These are phyloP conservation scores for Charina bottae DNA, from an alignment of 2,113 vertebrate genomes.

Conservation along the genomic window DNA sequence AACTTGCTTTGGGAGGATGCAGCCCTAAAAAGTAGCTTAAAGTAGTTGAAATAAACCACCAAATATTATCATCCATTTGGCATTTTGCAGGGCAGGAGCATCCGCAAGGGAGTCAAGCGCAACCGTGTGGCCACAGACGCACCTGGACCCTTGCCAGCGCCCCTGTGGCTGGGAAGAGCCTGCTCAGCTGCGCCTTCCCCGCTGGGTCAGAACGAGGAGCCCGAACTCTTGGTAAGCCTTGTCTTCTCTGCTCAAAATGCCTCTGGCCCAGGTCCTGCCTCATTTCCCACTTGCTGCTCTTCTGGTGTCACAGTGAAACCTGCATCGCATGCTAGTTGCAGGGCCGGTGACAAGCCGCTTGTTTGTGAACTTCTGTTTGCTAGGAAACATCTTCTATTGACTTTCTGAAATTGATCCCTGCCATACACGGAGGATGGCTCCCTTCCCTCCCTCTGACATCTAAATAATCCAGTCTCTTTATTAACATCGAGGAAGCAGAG, in stretches of 20 bases:
- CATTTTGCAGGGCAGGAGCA: background rate
- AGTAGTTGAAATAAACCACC: too few species aligned
- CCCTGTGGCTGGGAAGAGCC: background rate
- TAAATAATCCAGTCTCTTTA: slow-evolving; percentile 19
- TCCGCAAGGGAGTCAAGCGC: background rate
- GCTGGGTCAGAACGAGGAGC: background rate
- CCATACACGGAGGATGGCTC: background rate
- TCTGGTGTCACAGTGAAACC: background rate
- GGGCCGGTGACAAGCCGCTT: background rate
- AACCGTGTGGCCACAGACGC: background rate
- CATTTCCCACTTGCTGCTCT: background rate
- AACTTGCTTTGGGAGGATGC: background rate
- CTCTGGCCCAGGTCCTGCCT: background rate
- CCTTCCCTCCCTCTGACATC: background rate
- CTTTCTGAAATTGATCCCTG: slow-evolving; percentile 21
- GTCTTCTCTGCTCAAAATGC: background rate
- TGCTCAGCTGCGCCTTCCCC: background rate
- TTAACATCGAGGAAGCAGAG: slow-evolving; percentile 1
- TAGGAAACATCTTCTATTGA: background rate
- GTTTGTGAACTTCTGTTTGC: background rate
- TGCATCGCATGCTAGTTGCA: background rate
- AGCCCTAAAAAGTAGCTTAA: background rate
- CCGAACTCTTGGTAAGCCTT: background rate
- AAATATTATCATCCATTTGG: background rate
- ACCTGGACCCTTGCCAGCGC: too few species aligned